Percentiles rank a stretch among this genome's conserved stretches.
phyloP scores from a whole-genome alignment of 2,888 invertebrate species.

The Himalopsyche tibetana region DNA sequence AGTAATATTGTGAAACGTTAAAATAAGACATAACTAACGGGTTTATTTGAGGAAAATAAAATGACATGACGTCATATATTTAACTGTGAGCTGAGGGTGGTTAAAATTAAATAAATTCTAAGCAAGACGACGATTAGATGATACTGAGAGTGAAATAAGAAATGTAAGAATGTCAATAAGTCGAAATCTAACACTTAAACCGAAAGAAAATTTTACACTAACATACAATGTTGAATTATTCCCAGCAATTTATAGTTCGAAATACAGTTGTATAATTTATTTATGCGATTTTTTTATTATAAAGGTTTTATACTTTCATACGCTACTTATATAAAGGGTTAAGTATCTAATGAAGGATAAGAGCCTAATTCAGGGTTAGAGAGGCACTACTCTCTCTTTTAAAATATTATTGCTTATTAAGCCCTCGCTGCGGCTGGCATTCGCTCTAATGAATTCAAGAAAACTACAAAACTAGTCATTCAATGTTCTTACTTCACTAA shows the following conservation, averaged over 20 bases:
- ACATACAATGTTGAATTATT: background rate
- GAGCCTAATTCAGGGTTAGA: constrained; percentile 49
- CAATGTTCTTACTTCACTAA: constrained; percentile 61
- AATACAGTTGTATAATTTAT: constrained; percentile 59
- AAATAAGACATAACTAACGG: too few species aligned
- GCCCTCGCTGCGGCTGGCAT: constrained; percentile 45
- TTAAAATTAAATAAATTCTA: background rate
- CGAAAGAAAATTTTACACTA: background rate
- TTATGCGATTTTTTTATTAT: constrained; percentile 62
- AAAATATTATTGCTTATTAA: constrained; percentile 65
- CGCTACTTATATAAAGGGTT: constrained; percentile 64
- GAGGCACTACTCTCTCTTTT: constrained; percentile 53
- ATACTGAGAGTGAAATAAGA: too few species aligned
- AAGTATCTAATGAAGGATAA: constrained; percentile 59
- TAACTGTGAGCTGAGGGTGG: too few species aligned
- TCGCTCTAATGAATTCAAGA: constrained; percentile 21
- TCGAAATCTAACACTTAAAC: background rate
- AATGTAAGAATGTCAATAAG: background rate
- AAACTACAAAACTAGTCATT: constrained; percentile 64
- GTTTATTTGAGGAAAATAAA: too few species aligned
- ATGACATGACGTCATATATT: too few species aligned
- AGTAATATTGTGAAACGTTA: too few species aligned
- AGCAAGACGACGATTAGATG: background rate
- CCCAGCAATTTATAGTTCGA: constrained; percentile 14
- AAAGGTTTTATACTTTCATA: constrained; percentile 56